Evolutionary conservation across 1,140 invertebrate species (phyloP).

Genomic region (Eriocheir sinensis): DNA sequence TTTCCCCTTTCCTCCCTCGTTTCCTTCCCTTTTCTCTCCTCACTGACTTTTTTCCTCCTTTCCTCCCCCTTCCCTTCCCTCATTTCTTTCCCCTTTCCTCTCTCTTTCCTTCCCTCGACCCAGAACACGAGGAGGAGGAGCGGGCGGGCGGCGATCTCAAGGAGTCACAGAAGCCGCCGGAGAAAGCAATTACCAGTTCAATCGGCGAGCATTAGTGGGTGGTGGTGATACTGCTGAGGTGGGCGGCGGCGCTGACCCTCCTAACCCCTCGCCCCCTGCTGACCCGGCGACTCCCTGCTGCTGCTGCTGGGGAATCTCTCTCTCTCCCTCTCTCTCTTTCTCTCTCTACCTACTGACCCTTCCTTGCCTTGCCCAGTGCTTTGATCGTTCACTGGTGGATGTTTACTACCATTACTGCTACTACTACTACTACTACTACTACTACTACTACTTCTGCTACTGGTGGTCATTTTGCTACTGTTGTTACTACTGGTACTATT

Average conservation of each 20-base stretch:
- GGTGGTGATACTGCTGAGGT: conserved; percentile 61
- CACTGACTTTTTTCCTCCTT: neutral
- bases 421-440: neutral
- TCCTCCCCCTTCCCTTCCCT: neutral
- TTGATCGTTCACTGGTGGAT: neutral
- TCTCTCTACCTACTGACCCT: neutral
- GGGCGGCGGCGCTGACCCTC: conserved; percentile 48
- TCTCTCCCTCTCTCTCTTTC: neutral
- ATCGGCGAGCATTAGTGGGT: conserved; percentile 60
- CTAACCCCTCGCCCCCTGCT: conserved; percentile 53
- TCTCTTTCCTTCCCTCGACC: neutral
- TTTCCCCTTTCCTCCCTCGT: neutral
- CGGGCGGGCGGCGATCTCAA: neutral
- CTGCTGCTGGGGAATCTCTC: neutral
- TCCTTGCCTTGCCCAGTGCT: neutral
- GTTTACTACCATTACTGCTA: neutral
- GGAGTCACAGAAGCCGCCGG: conserved; percentile 46
- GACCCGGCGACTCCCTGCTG: conserved; percentile 31
- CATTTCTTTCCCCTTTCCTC: neutral
- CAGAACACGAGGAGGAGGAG: neutral
- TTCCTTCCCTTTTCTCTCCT: neutral
- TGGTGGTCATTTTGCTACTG: neutral
- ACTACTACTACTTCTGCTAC: neutral
- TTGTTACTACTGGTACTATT: neutral
- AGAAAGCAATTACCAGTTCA: conserved; percentile 73